Evolutionary conservation across 2,888 invertebrate species (phyloP), one percentile per base, ranked within the genome.

Genomic region (Euplagia quadripunctaria): DNA sequence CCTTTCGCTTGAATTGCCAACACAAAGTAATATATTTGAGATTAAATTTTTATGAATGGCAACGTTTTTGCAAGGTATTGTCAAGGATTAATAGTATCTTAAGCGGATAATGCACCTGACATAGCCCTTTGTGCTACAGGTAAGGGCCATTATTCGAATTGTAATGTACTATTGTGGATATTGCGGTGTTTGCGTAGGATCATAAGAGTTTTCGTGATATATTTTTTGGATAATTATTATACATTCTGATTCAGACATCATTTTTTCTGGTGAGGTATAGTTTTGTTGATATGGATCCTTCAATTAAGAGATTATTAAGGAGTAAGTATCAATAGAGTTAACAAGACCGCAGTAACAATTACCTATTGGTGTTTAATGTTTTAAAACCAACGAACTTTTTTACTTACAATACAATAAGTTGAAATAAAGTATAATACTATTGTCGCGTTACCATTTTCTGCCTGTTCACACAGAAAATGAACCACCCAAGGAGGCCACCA

Each of bases 61-160:
- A 79, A 75, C 82, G 88, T 93, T 93, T 93, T 92, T 91, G 89
- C 80, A 77, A 77, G 79, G 81, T 85, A 91, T 94, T 94, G 93
- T 93, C 88, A 68, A 82, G 86, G 92, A 93, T 94, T 93, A 93
- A 87, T 87, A 87, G 86, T 90, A 89, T 91, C 80, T 87, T 88
- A 89, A 90, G 90, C 86, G 90, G 93, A 94, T 94, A 89, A 94
- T 93, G 92, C 95, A 96, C 95, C 95, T 95, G 95, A 94, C 90
- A 82, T 86, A 83, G 85, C 84, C 81, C 84, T 87, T 93, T 93
- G 92, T 92, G 81, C 68, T 75, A 87, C 92, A 93, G 94, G 94
- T 93, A 94, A 85, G 84, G 81, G 81, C 82, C 84, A 87, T 89
- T 89, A 85, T 89, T 79, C 82, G 82, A 85, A 84, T 82, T 84